Percentiles rank a stretch among this genome's conserved stretches.
These are phyloP conservation scores for Cryptomyrus ogoouensis DNA, from an alignment of 2,113 vertebrate genomes.

Conservation along the genomic window DNA sequence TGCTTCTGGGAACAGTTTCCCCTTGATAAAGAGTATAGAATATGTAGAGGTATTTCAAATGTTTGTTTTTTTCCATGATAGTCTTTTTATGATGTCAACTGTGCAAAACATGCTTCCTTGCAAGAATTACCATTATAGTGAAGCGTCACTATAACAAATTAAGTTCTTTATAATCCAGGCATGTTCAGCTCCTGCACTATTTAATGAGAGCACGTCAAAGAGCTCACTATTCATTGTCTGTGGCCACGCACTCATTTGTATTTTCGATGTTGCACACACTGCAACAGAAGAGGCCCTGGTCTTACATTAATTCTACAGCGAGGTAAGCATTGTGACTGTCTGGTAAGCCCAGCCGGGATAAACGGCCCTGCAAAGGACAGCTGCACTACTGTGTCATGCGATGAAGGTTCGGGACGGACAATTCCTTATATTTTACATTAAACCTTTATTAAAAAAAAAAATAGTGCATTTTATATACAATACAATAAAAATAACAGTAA, in stretches of 20 bases:
- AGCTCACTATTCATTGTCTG: background rate
- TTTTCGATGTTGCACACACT: background rate
- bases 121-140: background rate
- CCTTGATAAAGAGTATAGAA: background rate
- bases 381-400: background rate
- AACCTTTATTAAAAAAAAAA: constrained; percentile 61
- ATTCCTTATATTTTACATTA: constrained; percentile 33
- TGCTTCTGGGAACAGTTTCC: background rate
- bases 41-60: background rate
- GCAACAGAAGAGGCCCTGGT: background rate
- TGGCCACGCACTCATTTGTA: background rate
- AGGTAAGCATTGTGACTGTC: background rate
- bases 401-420: background rate
- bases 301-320: background rate
- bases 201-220: background rate
- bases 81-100: background rate
- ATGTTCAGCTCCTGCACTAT: background rate
- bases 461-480: constrained; percentile 72
- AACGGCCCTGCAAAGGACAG: background rate
- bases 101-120: background rate
- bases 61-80: background rate
- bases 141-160: background rate
- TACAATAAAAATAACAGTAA: constrained; percentile 65
- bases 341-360: background rate
- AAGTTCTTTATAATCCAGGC: background rate